A percentile compares a stretch with the other conserved stretches of the same genome.
phyloP scores from a whole-genome alignment of 92 coral and sea anemone genomes.

The Metridium senile region DNA sequence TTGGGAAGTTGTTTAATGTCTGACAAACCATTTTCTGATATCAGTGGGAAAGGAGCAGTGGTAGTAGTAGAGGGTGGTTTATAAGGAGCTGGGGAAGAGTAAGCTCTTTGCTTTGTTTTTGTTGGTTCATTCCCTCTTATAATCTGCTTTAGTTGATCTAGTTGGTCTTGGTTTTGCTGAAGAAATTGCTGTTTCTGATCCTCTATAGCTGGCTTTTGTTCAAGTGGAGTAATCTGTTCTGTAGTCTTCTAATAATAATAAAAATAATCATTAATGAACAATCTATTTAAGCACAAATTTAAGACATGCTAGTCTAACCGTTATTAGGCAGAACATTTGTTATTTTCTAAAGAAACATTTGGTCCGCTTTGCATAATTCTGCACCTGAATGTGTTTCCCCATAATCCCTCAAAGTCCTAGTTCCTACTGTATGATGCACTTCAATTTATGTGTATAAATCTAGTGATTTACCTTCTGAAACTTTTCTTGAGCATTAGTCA shows the following conservation, averaged over 20 bases:
- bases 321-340: too few species aligned
- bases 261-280: not conserved
- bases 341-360: too few species aligned
- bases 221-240: constrained; percentile 37
- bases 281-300: too few species aligned
- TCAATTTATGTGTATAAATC: too few species aligned
- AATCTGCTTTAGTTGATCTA: constrained; percentile 53
- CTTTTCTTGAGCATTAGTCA: constrained; percentile 89
- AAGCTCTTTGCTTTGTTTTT: constrained; percentile 56
- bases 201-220: constrained; percentile 43
- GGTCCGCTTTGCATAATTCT: too few species aligned
- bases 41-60: constrained; percentile 1
- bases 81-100: constrained; percentile 63
- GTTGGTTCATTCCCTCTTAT: constrained; percentile 39
- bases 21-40: constrained; percentile 32
- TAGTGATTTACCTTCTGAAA: constrained; percentile 77
- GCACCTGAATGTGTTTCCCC: too few species aligned
- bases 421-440: too few species aligned
- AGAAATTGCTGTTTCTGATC: constrained; percentile 44
- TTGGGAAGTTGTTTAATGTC: constrained; percentile 5
- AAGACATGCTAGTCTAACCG: not conserved
- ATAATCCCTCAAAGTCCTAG: too few species aligned
- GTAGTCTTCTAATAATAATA: constrained; percentile 13
- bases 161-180: constrained; percentile 55
- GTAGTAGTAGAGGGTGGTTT: not conserved